Evolutionary conservation across 1,140 invertebrate species (phyloP), one percentile per base, ranked within the genome.

Genomic region (Lordiphosa collinella): DNA sequence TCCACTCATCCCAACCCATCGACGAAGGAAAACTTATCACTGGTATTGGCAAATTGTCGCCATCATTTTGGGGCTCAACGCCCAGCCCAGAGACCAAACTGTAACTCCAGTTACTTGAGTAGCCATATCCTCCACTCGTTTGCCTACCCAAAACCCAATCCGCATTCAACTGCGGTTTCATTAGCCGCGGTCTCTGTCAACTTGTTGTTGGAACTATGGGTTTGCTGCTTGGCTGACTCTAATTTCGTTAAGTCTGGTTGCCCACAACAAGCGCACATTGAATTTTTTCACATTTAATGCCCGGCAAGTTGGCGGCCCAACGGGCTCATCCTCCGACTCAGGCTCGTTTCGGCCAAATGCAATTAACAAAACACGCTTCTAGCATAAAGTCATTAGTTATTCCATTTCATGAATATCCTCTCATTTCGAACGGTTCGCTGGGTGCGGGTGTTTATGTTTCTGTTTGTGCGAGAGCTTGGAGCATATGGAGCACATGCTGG

Each of bases 301-400:
- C 60, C 51, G 55, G 54, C 53, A 46, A 38, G 55, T 32, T 34
- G 37, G 18, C 11, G 51, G 51, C 53, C 25, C 41, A 46, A 62
- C 34, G 25, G 37, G 37, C 37, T 57, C 40, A 25, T 56, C 36
- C 44, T 41, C 55, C 38, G 13, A 10, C 60, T 58, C 44, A 57
- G 53, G 55, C 51, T 76, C 46, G 62, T 71, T 76, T 74, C 74
- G 70, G 66, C 69, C 76, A 82, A 82, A 82, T 82, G 78, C 76
- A 82, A 82, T 82, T 82, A 82, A 82, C 76, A 82, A 82, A 82
- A 82, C 76, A 84, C 76, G 76, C 76, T 82, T 70, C 78, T 63
- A 82, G 76, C 76, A 82, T 84, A 84, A 82, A 82, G 78, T 82
- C 76, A 82, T 82, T 82, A 82, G 76, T 82, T 82, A 82, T 82